Percentiles rank a stretch among this genome's conserved stretches.
Evolutionary conservation across 2,888 invertebrate species (phyloP).

Genomic region (Eurois occulta): DNA sequence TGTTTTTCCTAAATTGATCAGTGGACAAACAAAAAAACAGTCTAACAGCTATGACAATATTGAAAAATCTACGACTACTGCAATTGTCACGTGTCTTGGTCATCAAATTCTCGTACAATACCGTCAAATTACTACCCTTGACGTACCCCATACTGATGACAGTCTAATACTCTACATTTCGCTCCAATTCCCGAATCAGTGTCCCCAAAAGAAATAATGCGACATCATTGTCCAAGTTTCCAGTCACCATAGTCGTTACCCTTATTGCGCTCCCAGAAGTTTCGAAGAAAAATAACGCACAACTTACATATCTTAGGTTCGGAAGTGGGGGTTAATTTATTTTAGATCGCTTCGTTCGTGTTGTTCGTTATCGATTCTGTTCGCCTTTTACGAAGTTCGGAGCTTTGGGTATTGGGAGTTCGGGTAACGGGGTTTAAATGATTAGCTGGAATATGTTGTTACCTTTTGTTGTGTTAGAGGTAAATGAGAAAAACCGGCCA

Average conservation of each 20-base stretch:
- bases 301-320: slow-evolving; percentile 70
- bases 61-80: background rate
- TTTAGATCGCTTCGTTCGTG: slow-evolving; percentile 60
- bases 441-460: slow-evolving; percentile 28
- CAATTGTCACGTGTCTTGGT: background rate
- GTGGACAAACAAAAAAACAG: background rate
- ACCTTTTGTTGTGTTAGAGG: background rate
- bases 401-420: slow-evolving; percentile 25
- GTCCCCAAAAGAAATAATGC: slow-evolving; percentile 34
- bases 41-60: background rate
- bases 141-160: background rate
- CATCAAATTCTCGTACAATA: background rate
- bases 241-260: slow-evolving; percentile 55
- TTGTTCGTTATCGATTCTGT: slow-evolving; percentile 51
- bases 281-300: slow-evolving; percentile 74
- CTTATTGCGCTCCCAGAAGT: slow-evolving; percentile 63
- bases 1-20: background rate
- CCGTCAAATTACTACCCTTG: background rate
- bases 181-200: slow-evolving; percentile 21
- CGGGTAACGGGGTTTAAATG: slow-evolving; percentile 19
- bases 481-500: background rate
- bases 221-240: slow-evolving; percentile 58
- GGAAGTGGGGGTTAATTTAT: slow-evolving; percentile 67
- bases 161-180: slow-evolving; percentile 12
- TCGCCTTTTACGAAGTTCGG: slow-evolving; percentile 40